Conservation (phyloP, 2,888 invertebrate species). For the Perizoma flavofasciatum region DNA sequence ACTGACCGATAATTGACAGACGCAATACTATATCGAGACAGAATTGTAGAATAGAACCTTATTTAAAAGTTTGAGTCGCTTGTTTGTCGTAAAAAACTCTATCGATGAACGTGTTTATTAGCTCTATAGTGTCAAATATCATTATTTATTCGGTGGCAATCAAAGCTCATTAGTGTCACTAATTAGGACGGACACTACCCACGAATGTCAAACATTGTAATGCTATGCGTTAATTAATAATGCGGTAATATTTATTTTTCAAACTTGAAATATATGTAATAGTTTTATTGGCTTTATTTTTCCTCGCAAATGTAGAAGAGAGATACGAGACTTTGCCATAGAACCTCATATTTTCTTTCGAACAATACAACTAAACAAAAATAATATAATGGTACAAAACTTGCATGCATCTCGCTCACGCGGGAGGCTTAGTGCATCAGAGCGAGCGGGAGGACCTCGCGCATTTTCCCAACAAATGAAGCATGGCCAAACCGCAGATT, state of each 20-base stretch:
- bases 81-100: neutral
- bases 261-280: neutral
- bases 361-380: slow-evolving; percentile 80
- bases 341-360: slow-evolving; percentile 79
- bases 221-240: slow-evolving; percentile 33
- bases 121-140: slow-evolving; percentile 45
- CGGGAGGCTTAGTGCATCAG: slow-evolving; percentile 35
- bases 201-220: slow-evolving; percentile 36
- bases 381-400: slow-evolving; percentile 76
- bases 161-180: slow-evolving; percentile 54
- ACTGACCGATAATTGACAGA: no score
- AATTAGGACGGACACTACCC: slow-evolving; percentile 48
- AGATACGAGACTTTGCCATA: slow-evolving; percentile 65
- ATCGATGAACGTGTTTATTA: slow-evolving; percentile 36
- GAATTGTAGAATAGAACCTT: neutral
- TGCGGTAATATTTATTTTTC: slow-evolving; percentile 19
- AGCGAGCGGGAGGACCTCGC: slow-evolving; percentile 62
- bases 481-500: slow-evolving; percentile 84
- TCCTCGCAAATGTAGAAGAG: slow-evolving; percentile 19
- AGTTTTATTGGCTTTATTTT: slow-evolving; percentile 1
- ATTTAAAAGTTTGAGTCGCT: neutral
- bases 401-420: slow-evolving; percentile 66
- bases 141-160: slow-evolving; percentile 45
- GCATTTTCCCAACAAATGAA: slow-evolving; percentile 84
- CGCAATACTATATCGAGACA: no score